Base-by-base conservation (phyloP, 2,797 vertebrate species). In the Gymnoscopelus microlampas region DNA sequence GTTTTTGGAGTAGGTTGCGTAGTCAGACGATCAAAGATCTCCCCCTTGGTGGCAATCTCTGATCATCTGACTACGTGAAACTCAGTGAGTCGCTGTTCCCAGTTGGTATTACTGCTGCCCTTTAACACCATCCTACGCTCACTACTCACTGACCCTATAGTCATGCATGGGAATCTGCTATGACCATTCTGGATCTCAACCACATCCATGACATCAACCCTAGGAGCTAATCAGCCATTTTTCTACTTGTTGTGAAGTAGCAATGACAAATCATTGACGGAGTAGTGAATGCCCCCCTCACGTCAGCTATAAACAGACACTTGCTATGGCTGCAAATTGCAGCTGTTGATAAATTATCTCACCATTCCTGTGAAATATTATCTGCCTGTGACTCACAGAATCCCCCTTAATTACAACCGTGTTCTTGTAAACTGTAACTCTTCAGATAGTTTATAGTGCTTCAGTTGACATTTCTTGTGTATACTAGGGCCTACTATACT, bases 161-260 rank as follows among this genome's bases (percentile, higher is more conserved):
- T 60, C 55, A 68, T 59, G 66, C 47, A 19, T 50, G 23, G 57
- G 57, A 68, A 39, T 53, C 49, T 60, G 47, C n/a, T 48, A 24
- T 39, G 56, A 50, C 63, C 51, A 29, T 8, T 58, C 29, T 9
- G 24, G 5, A 44, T 44, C 39, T 44, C 39, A 44, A 44, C 39
- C 39, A 44, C 39, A 44, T 44, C 6, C 39, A 44, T 44, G 39
- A 44, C 39, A 44, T 44, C 39, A 9, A 35, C 32, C 32, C 5
- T 35, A 6, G 32, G 32, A 35, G 7, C 39, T 44, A 10, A 44
- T 10, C 39, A 44, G 39, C 0, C 39, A 44, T 44, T 44, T 44
- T 44, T 44, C 39, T 44, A 44, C 39, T 44, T 44, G 35, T 39
- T 26, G 39, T 57, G 53, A 29, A 29, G 26, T 29, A 29, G 26